These are phyloP conservation scores for Onychomys leucogaster DNA, from an alignment of 2,797 vertebrate species.

Conservation along the genomic window DNA sequence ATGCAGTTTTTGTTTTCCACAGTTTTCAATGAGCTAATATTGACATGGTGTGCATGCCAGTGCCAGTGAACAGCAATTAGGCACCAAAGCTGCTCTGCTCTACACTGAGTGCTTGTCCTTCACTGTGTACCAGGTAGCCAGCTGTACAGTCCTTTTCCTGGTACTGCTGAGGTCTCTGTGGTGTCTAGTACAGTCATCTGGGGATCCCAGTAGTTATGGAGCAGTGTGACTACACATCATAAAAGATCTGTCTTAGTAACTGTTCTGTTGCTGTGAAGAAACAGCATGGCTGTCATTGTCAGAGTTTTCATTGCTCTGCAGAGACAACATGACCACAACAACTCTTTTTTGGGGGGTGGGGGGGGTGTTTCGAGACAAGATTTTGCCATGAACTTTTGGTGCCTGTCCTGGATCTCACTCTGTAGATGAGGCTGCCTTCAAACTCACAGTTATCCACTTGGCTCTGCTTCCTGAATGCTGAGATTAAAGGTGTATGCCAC, in stretches of 20 bases:
- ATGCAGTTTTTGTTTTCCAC: conserved; percentile 19
- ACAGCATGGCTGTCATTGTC: background rate
- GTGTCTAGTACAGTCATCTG: background rate
- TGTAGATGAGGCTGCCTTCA: no score
- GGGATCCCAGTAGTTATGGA: background rate
- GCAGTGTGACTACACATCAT: background rate
- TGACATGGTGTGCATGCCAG: background rate
- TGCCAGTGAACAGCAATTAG: background rate
- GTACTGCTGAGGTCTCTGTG: background rate
- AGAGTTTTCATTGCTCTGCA: background rate
- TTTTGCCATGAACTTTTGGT: no score
- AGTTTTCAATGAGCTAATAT: conserved; percentile 58
- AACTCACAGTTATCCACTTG: no score
- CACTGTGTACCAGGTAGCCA: background rate
- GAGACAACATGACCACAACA: background rate
- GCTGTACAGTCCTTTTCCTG: background rate
- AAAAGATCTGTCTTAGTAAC: background rate
- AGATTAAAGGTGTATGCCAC: no score
- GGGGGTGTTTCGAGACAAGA: no score
- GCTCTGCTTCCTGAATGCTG: no score
- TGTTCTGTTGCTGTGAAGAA: background rate
- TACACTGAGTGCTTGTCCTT: background rate
- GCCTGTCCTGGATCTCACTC: no score
- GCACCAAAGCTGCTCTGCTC: conserved; percentile 15
- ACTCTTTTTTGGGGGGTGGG: no score